These are phyloP conservation scores for Dipodomys stephensi DNA, from an alignment of 2,113 vertebrate species.

Conservation along the genomic window DNA sequence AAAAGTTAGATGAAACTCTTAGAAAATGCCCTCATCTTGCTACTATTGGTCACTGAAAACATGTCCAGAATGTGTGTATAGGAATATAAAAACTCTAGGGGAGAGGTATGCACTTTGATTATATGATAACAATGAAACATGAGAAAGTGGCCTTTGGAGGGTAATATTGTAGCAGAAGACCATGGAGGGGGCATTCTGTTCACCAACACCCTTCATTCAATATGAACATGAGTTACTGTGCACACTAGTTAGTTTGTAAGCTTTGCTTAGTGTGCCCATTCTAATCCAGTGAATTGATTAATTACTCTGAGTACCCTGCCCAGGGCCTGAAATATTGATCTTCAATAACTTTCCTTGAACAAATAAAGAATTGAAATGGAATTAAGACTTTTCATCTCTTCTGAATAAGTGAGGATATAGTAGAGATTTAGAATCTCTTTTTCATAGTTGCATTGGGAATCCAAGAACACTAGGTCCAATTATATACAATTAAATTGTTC, in stretches of 20 bases:
- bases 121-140: neutral
- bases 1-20: neutral
- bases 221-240: neutral
- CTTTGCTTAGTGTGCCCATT: neutral
- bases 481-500: neutral
- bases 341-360: neutral
- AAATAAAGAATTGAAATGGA: neutral
- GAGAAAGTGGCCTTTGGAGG: neutral
- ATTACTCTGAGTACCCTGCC: neutral
- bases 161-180: neutral
- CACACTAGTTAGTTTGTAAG: neutral
- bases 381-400: conserved; percentile 2
- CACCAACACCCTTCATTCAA: neutral
- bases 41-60: neutral
- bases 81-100: neutral
- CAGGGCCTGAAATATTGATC: neutral
- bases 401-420: neutral
- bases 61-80: neutral
- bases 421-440: neutral
- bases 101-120: neutral
- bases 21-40: neutral
- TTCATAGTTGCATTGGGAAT: neutral
- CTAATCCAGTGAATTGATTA: neutral
- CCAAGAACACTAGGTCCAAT: neutral
- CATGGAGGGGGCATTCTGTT: neutral